Base-by-base conservation (phyloP, 2,797 vertebrate genomes). In the Falco naumanni region DNA sequence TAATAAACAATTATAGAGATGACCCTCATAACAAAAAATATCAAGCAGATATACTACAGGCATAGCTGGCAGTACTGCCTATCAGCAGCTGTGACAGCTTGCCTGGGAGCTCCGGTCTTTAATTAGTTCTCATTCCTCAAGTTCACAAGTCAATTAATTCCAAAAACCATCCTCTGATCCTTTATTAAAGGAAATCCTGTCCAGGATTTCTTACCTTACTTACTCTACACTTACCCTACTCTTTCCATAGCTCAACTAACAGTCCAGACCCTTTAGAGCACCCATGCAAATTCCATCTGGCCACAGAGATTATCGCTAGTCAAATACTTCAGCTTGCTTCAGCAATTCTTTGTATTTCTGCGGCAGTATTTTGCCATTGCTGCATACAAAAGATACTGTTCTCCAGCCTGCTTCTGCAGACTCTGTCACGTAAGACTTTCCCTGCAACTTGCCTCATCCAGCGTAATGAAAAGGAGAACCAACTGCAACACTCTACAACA, bases 121-220 rank as follows among this genome's bases (percentile, higher is more conserved):
- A 96, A 93, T 94, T 95, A 95, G 66, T 64, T 90, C 91, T 94
- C 90, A 93, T 92, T 95, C 86, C 94, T 93, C 51, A 96, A 95
- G 93, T 95, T 95, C 87, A 78, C 77, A 84, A 92, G 83, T 95
- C 93, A 93, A 84, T 95, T 93, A 90, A 91, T 90, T 95, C 89
- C 80, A 92, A 96, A 93, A 88, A 43, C 8, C 64, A 74, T 31
- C 64, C 50, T 83, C 64, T 50, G 60, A 95, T 80, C 24, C n/a
- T 57, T 91, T 95, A 84, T 57, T 66, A 79, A 86, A 93, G 66
- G 71, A 87, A 96, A 94, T 64, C 63, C 37, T 84, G 74, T 24
- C 64, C 71, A 68, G 53, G 39, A 39, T 39, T 39, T 39, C 12
- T 39, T 39, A 39, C 39, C 39, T 39, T 39, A 39, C 39, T 39